Percentiles rank a stretch among this genome's conserved stretches.
phyloP scores from a whole-genome alignment of 2,797 vertebrate genomes.

The Halcyon leucocephala region DNA sequence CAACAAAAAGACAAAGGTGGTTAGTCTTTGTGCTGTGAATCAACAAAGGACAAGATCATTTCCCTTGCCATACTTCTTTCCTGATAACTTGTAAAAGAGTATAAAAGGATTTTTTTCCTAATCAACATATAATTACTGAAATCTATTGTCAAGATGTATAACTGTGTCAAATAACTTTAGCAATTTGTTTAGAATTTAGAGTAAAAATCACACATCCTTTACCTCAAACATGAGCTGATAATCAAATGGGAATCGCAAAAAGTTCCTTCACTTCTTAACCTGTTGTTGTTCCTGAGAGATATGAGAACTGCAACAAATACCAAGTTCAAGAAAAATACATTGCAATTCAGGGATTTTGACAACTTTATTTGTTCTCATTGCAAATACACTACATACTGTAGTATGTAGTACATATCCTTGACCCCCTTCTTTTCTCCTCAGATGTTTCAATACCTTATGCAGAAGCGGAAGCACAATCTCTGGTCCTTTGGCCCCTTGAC shows the following conservation, averaged over 20 bases:
- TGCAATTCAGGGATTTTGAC: neutral
- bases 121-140: neutral
- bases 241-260: neutral
- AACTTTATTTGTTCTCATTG: neutral
- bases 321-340: neutral
- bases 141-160: neutral
- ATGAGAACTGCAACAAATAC: neutral
- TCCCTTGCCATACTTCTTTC: neutral
- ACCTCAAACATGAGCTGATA: neutral
- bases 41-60: neutral
- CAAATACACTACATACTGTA: neutral
- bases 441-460: slow-evolving; percentile 93
- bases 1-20: neutral
- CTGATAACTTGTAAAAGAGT: neutral
- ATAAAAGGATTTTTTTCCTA: neutral
- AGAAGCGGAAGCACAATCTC: slow-evolving; percentile 87
- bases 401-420: too few species aligned
- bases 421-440: slow-evolving; percentile 56
- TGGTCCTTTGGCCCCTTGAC: slow-evolving; percentile 90
- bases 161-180: neutral
- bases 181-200: neutral
- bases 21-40: neutral
- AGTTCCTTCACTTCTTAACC: neutral
- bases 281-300: neutral
- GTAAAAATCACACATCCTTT: neutral